Evolutionary conservation across 2,888 invertebrate genomes (phyloP).

Genomic region (Altica lythri): DNA sequence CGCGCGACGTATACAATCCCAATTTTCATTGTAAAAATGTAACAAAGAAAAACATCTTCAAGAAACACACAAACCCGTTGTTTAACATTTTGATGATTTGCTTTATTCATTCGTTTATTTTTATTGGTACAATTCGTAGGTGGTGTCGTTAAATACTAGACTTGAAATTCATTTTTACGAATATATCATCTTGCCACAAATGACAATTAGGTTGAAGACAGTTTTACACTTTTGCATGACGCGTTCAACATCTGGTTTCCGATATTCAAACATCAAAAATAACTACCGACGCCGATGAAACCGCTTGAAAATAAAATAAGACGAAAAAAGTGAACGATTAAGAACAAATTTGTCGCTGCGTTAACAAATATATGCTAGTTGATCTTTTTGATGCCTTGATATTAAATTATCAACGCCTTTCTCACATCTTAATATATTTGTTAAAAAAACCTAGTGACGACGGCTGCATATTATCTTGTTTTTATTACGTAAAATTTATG

Average conservation of each 20-base stretch:
- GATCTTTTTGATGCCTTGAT: constrained; percentile 13
- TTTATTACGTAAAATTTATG: background rate
- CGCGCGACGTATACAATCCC: too few species aligned
- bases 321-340: constrained; percentile 17
- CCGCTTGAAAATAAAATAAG: background rate
- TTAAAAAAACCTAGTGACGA: constrained; percentile 12
- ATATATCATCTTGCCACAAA: background rate
- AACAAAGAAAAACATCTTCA: too few species aligned
- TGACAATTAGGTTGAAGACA: background rate
- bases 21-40: too few species aligned
- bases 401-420: constrained; percentile 28
- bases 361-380: constrained; percentile 30
- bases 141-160: too few species aligned
- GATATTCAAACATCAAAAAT: constrained; percentile 1
- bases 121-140: too few species aligned
- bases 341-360: constrained; percentile 29
- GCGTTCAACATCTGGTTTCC: constrained; percentile 1
- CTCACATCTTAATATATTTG: constrained; percentile 25
- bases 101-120: too few species aligned
- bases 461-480: constrained; percentile 2
- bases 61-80: too few species aligned
- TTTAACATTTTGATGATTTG: too few species aligned
- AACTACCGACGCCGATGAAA: background rate
- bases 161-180: too few species aligned
- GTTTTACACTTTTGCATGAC: background rate